Evolutionary conservation across 2,797 vertebrate genomes (phyloP).

Genomic region (Capromys pilorides): DNA sequence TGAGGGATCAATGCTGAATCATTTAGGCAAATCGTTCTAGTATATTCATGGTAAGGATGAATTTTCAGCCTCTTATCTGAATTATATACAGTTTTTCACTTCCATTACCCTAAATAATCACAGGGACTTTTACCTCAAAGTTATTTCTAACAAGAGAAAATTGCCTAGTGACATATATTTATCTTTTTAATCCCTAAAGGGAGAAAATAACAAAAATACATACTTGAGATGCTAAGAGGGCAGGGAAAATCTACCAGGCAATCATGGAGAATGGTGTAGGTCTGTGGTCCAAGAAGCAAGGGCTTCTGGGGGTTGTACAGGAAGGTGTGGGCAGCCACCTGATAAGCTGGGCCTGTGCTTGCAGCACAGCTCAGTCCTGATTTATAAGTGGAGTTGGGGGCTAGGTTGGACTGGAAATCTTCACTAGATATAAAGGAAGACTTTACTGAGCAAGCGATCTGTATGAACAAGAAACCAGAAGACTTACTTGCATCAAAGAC

Average conservation of each 20-base stretch:
- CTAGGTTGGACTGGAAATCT: background rate
- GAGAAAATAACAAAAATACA: constrained; percentile 43
- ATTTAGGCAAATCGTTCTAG: constrained; percentile 67
- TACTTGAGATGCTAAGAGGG: background rate
- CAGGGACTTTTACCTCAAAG: constrained; percentile 53
- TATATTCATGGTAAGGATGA: constrained; percentile 41
- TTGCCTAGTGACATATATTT: constrained; percentile 47
- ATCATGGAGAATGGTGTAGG: background rate
- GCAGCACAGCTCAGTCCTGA: background rate
- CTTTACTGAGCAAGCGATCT: constrained; percentile 1
- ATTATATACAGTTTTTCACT: constrained; percentile 66
- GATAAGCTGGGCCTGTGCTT: background rate
- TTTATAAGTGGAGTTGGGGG: background rate
- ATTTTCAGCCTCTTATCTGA: constrained; percentile 62
- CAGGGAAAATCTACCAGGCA: background rate
- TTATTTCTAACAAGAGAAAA: constrained; percentile 62
- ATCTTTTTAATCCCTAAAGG: constrained; percentile 50
- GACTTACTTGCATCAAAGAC: background rate
- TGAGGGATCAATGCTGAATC: constrained; percentile 70
- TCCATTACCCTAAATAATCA: constrained; percentile 60
- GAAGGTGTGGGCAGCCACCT: background rate
- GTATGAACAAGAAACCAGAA: constrained; percentile 3
- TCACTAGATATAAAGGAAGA: background rate
- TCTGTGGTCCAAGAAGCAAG: background rate
- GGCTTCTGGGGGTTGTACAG: background rate